Evolutionary conservation across 64 coral and sea anemone genomes (phyloP).

Genomic region (Dendronephthya gigantea): DNA sequence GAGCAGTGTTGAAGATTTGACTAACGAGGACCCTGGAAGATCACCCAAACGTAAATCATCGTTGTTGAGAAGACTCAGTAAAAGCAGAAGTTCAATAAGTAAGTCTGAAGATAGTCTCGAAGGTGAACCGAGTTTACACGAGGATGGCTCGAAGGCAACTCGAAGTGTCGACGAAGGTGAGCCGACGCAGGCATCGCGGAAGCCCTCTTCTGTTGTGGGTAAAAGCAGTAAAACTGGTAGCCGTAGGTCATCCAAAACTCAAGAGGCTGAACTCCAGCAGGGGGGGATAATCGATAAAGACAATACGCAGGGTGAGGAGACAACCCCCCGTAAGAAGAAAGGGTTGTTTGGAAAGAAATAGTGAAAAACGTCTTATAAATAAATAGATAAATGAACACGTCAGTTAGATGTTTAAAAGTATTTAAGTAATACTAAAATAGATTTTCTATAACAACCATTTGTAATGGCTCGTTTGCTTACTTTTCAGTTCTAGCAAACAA

Average conservation of each 20-base stretch:
- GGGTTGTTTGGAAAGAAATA: conserved; percentile 10
- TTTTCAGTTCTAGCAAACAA: no score
- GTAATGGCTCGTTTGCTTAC: no score
- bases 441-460: no score
- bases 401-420: no score
- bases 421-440: no score
- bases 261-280: not conserved
- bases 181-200: not conserved
- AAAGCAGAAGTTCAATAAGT: not conserved
- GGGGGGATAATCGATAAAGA: not conserved
- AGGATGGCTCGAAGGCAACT: not conserved
- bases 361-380: no score
- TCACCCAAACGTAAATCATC: not conserved
- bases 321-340: not conserved
- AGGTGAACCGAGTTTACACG: not conserved
- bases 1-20: not conserved
- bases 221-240: not conserved
- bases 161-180: no score
- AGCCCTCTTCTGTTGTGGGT: not conserved
- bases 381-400: no score
- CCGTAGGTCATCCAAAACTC: not conserved
- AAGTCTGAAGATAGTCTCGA: not conserved
- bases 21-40: not conserved
- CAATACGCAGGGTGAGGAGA: not conserved
- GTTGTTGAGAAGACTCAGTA: not conserved